A percentile compares a stretch with the other conserved stretches of the same genome.
These are phyloP conservation scores for Pseudomyrmex concolor DNA, from an alignment of 1,140 invertebrate species.

Conservation along the genomic window DNA sequence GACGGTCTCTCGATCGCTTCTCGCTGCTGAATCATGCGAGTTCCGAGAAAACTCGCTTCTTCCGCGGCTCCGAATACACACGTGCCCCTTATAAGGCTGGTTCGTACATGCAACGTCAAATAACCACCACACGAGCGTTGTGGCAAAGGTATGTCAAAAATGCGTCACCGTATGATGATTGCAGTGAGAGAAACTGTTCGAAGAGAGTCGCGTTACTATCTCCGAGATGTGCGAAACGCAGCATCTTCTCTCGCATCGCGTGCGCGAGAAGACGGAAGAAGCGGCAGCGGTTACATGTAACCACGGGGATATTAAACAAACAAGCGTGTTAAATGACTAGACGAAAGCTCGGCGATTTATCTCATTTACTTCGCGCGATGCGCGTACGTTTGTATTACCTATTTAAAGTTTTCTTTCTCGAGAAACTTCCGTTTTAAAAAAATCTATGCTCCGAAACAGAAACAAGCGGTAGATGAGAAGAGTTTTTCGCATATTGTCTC, in stretches of 20 bases:
- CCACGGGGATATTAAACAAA: slow-evolving; percentile 34
- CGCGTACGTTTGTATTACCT: neutral
- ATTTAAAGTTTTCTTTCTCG: too few relatives aligned
- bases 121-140: neutral
- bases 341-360: slow-evolving; percentile 17
- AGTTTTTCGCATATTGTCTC: too few relatives aligned
- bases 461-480: too few relatives aligned
- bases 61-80: slow-evolving; percentile 13
- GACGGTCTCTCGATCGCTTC: slow-evolving; percentile 30
- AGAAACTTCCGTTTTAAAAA: too few relatives aligned
- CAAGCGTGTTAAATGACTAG: slow-evolving; percentile 32
- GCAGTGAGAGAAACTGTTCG: neutral
- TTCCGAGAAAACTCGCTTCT: slow-evolving; percentile 49
- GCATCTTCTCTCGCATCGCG: slow-evolving; percentile 10
- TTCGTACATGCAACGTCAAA: neutral
- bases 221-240: slow-evolving; percentile 3
- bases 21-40: slow-evolving; percentile 47
- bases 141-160: slow-evolving; percentile 44
- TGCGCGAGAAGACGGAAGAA: neutral
- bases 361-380: neutral
- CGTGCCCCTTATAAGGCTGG: slow-evolving; percentile 49
- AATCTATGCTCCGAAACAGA: too few relatives aligned
- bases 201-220: slow-evolving; percentile 12
- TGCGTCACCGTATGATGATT: neutral
- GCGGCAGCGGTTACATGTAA: neutral